These are phyloP conservation scores for Clostera curtula DNA, from an alignment of 2,888 invertebrate species.

Conservation along the genomic window DNA sequence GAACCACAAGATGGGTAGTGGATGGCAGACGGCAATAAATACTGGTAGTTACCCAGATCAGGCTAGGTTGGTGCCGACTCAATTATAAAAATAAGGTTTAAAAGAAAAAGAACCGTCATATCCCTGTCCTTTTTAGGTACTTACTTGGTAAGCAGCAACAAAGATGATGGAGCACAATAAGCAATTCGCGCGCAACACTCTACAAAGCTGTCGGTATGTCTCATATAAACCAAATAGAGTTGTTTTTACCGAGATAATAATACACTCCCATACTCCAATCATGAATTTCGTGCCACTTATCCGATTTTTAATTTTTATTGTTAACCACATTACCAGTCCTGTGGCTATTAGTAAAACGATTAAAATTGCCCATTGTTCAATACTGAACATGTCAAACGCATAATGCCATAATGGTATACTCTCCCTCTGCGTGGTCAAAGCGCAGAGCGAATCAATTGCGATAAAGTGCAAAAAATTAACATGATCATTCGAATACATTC, in stretches of 20 bases:
- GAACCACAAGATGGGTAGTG: too few relatives aligned
- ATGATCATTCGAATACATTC: conserved; percentile 21
- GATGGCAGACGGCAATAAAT: too few relatives aligned
- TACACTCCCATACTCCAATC: too few relatives aligned
- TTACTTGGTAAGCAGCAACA: conserved; percentile 36
- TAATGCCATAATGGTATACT: conserved; percentile 36
- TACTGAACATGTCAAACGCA: conserved; percentile 14
- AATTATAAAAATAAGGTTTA: too few relatives aligned
- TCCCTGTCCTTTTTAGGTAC: too few relatives aligned
- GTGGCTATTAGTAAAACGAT: conserved; percentile 9
- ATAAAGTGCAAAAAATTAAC: conserved; percentile 30
- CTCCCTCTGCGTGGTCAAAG: conserved; percentile 24
- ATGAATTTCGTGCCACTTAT: too few relatives aligned
- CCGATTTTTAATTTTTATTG: conserved; percentile 11
- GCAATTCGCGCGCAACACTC: conserved; percentile 27
- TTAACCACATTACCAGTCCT: conserved; percentile 28
- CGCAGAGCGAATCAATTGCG: conserved; percentile 31
- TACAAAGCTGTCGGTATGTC: too few relatives aligned
- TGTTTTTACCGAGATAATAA: too few relatives aligned
- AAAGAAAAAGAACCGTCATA: too few relatives aligned
- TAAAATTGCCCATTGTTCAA: conserved; percentile 15
- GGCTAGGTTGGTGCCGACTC: too few relatives aligned
- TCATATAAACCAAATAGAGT: conserved; percentile 33
- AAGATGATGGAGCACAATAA: conserved; percentile 32
- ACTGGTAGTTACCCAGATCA: too few relatives aligned